phyloP scores from a whole-genome alignment of 64 coral and sea anemone species.

The Acropora tenuis region DNA sequence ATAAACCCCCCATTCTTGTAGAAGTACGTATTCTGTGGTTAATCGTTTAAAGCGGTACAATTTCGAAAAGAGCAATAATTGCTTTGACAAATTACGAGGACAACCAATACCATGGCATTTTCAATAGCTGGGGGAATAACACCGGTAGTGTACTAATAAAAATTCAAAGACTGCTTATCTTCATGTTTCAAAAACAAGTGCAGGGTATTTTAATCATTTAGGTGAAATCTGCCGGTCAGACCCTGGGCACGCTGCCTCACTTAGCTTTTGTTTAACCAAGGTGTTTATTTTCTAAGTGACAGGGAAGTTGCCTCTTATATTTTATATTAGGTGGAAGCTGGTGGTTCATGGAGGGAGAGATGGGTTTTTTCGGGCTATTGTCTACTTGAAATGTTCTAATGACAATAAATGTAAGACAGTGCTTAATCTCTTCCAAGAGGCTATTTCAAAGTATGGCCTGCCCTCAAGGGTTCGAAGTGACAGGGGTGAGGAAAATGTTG shows the following conservation, averaged over 20 bases:
- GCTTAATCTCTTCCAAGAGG: slow-evolving; percentile 14
- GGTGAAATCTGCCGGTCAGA: not conserved
- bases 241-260: not conserved
- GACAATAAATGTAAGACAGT: not conserved
- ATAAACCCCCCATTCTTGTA: too few relatives aligned
- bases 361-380: not conserved
- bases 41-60: too few relatives aligned
- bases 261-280: slow-evolving; percentile 2
- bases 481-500: slow-evolving; percentile 41
- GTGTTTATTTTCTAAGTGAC: not conserved
- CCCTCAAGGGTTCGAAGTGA: slow-evolving; percentile 38
- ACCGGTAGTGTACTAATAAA: too few relatives aligned
- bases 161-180: too few relatives aligned
- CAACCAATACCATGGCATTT: too few relatives aligned
- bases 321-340: not conserved
- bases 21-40: too few relatives aligned
- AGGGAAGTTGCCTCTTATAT: not conserved
- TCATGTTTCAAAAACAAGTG: too few relatives aligned
- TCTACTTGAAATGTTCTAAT: not conserved
- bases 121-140: too few relatives aligned
- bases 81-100: too few relatives aligned
- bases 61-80: too few relatives aligned
- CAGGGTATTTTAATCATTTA: too few relatives aligned
- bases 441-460: slow-evolving; percentile 34
- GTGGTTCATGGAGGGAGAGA: not conserved